Conservation (phyloP, 2,797 vertebrate species). For the Microctenopoma lineatum region DNA sequence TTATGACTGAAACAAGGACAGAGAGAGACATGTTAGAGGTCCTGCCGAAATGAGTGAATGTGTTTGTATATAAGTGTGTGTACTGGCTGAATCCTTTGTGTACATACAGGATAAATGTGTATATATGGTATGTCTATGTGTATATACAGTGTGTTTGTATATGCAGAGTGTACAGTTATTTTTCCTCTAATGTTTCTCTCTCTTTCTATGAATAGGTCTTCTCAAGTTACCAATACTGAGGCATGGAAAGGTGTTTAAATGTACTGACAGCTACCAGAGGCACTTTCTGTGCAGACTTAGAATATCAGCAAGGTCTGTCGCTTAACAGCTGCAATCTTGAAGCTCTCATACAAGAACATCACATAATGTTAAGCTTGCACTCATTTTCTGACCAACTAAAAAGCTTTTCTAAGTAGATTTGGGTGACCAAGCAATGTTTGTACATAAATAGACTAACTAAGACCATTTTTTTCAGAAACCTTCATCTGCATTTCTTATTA, state of each 20-base stretch:
- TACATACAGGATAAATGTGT: conserved; percentile 85
- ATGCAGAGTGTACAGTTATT: conserved; percentile 87
- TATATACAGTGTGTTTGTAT: conserved; percentile 86
- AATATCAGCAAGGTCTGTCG: conserved; percentile 77
- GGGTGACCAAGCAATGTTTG: conserved; percentile 86
- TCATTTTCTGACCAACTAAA: conserved; percentile 82
- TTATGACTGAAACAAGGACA: conserved; percentile 64
- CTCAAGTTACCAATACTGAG: conserved; percentile 73
- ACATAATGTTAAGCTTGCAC: conserved; percentile 82
- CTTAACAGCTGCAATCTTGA: conserved; percentile 70
- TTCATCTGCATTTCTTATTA: conserved; percentile 76
- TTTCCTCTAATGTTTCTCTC: conserved; percentile 81
- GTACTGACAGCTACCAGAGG: conserved; percentile 74
- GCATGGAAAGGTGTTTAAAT: conserved; percentile 73
- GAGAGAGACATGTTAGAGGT: conserved; percentile 83
- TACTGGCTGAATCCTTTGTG: conserved; percentile 78
- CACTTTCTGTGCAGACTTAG: conserved; percentile 78
- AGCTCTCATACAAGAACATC: conserved; percentile 73
- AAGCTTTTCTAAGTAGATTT: conserved; percentile 84
- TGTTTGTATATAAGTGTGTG: conserved; percentile 80
- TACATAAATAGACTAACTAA: conserved; percentile 83
- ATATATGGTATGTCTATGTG: conserved; percentile 82
- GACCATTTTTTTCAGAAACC: conserved; percentile 72
- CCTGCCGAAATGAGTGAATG: conserved; percentile 82
- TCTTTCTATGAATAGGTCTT: conserved; percentile 77